A percentile compares a stretch with the other conserved stretches of the same genome.
Conservation (phyloP, 2,113 vertebrate species). For the Lophius piscatorius region DNA sequence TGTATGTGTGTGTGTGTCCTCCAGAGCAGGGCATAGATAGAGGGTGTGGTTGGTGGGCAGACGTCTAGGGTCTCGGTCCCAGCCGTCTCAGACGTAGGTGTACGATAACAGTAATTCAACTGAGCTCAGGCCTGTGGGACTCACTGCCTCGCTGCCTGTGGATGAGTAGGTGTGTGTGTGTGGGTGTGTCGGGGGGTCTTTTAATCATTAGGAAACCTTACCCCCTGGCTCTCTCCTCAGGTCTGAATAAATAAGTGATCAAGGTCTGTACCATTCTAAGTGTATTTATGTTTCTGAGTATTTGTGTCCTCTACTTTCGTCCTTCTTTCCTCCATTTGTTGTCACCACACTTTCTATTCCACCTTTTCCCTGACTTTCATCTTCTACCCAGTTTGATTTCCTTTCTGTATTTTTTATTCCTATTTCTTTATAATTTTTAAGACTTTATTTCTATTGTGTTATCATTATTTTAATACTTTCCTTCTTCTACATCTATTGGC, state of each 20-base stretch:
- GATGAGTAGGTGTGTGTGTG: constrained; percentile 22
- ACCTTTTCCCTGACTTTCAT: background rate
- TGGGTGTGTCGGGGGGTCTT: constrained; percentile 34
- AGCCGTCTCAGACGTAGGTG: constrained; percentile 53
- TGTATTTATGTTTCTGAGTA: background rate
- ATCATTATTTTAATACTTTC: too few relatives aligned
- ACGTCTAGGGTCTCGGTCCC: constrained; percentile 47
- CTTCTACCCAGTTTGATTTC: too few relatives aligned
- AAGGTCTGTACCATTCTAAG: constrained; percentile 30
- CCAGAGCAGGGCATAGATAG: constrained; percentile 41
- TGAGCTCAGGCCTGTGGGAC: constrained; percentile 58
- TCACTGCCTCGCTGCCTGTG: constrained; percentile 26
- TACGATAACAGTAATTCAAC: constrained; percentile 75
- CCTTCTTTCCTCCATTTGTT: constrained; percentile 15
- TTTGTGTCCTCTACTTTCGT: constrained; percentile 12
- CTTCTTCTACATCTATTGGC: too few relatives aligned
- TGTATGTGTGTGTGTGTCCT: constrained; percentile 30
- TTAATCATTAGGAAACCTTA: constrained; percentile 62
- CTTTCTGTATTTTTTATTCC: background rate
- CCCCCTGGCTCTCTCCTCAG: constrained; percentile 51
- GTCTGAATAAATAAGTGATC: constrained; percentile 71
- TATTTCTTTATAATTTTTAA: background rate
- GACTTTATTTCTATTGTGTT: too few relatives aligned
- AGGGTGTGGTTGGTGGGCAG: constrained; percentile 60
- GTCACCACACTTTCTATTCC: background rate